Percentiles rank a stretch among this genome's conserved stretches.
These are phyloP conservation scores for Colaptes auratus DNA, from an alignment of 2,113 vertebrate genomes.

Conservation along the genomic window DNA sequence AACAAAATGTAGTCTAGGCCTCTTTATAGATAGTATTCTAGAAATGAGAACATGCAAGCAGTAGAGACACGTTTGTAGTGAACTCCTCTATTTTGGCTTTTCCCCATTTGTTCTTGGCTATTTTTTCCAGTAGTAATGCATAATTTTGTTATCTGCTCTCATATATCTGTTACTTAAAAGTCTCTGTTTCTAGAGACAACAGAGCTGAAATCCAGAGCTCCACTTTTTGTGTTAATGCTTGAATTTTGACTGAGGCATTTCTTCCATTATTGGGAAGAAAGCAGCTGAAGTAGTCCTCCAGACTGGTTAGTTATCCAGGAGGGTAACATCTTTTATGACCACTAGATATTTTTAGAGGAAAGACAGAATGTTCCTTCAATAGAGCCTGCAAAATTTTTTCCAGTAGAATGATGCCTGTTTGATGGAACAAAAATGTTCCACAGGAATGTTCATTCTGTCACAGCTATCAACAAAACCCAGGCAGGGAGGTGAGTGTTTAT, in stretches of 20 bases:
- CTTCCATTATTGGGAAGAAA: constrained; percentile 30
- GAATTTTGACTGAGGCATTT: background rate
- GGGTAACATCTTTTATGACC: constrained; percentile 3
- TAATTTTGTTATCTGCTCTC: background rate
- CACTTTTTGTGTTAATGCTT: background rate
- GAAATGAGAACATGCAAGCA: background rate
- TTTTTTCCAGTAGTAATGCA: background rate
- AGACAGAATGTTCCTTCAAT: constrained; percentile 53
- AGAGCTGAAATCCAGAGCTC: background rate
- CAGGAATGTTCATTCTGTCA: constrained; percentile 28
- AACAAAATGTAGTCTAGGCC: background rate
- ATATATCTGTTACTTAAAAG: background rate
- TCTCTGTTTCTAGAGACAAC: background rate
- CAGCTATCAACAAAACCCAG: constrained; percentile 17
- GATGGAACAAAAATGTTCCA: constrained; percentile 50
- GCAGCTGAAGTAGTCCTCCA: background rate
- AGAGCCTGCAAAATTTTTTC: constrained; percentile 35
- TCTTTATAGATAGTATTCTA: background rate
- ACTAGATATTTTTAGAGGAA: constrained; percentile 54
- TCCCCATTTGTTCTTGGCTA: background rate
- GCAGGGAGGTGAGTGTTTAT: constrained; percentile 18
- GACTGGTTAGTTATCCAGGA: background rate
- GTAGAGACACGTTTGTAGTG: background rate
- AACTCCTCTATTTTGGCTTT: background rate
- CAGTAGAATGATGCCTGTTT: background rate